These are phyloP conservation scores for Conus ventricosus DNA, from an alignment of 1,140 invertebrate species.

Conservation along the genomic window DNA sequence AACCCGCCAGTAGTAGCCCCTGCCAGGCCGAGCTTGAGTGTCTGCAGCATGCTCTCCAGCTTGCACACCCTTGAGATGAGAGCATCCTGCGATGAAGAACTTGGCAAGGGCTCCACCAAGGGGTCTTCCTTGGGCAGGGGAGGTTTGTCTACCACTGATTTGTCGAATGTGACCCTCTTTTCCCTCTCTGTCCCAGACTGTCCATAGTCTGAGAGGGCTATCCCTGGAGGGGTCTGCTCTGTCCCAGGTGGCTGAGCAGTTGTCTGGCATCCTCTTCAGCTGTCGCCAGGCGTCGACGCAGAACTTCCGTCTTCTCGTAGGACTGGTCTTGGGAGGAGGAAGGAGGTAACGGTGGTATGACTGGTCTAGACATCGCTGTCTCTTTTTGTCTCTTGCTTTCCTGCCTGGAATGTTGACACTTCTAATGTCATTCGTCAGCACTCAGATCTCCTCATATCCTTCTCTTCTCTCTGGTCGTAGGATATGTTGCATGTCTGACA, in stretches of 20 bases:
- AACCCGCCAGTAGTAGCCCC: slow-evolving; percentile 50
- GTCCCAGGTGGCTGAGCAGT: slow-evolving; percentile 53
- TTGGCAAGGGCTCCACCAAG: slow-evolving; percentile 47
- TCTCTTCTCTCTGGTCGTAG: no score
- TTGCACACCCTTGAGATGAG: slow-evolving; percentile 62
- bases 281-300: slow-evolving; percentile 53
- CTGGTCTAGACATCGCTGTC: slow-evolving; percentile 49
- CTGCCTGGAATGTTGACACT: neutral
- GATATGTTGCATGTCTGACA: no score
- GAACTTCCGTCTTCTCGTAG: slow-evolving; percentile 52
- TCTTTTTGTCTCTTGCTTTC: neutral
- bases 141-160: slow-evolving; percentile 41
- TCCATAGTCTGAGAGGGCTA: slow-evolving; percentile 1
- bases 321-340: slow-evolving; percentile 29
- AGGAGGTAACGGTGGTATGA: slow-evolving; percentile 56
- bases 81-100: slow-evolving; percentile 54
- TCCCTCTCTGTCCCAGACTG: slow-evolving; percentile 20
- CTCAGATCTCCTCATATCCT: neutral
- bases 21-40: slow-evolving; percentile 59
- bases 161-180: slow-evolving; percentile 34
- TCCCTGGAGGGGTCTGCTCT: slow-evolving; percentile 44
- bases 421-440: neutral
- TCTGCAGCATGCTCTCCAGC: slow-evolving; percentile 62
- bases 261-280: slow-evolving; percentile 57
- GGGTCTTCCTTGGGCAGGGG: neutral